A percentile compares a stretch with the other conserved stretches of the same genome.
phyloP scores from a whole-genome alignment of 2,113 vertebrate species.

The Oxygymnocypris stewartii region DNA sequence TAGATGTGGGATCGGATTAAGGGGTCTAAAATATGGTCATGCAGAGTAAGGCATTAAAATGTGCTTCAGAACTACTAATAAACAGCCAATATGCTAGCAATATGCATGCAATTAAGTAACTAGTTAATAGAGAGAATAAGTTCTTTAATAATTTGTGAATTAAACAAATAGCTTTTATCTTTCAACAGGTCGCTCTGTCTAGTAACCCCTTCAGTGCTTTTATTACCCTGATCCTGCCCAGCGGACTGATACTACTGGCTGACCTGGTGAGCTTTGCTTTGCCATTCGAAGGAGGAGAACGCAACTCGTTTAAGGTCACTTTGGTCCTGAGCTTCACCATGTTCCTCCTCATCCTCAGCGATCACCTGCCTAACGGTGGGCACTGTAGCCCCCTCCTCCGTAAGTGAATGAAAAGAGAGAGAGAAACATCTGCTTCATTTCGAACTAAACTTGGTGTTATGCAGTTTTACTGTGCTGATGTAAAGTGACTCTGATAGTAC shows the following conservation, averaged over 20 bases:
- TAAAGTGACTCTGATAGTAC: no score
- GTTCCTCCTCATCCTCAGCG: slow-evolving; percentile 74
- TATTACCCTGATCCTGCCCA: slow-evolving; percentile 71
- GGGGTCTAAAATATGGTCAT: no score
- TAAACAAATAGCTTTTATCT: neutral
- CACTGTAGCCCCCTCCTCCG: slow-evolving; percentile 72
- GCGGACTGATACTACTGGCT: slow-evolving; percentile 65
- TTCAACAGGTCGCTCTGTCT: slow-evolving; percentile 62
- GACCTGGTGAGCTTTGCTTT: slow-evolving; percentile 71
- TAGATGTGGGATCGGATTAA: no score
- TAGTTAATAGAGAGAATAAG: no score
- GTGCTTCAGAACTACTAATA: no score
- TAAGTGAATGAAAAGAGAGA: slow-evolving; percentile 53
- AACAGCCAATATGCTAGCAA: no score
- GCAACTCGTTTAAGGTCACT: slow-evolving; percentile 76
- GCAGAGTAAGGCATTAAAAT: no score
- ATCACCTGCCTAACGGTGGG: slow-evolving; percentile 64
- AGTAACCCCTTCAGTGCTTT: slow-evolving; percentile 60
- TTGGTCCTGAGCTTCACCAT: slow-evolving; percentile 78
- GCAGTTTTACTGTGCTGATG: no score
- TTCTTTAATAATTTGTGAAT: neutral
- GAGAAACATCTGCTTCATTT: neutral
- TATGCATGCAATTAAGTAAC: no score
- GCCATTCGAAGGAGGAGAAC: slow-evolving; percentile 69
- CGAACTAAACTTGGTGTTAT: neutral